These are phyloP conservation scores for Ptychadena robeensis DNA, from an alignment of 2,797 vertebrate genomes.

Conservation along the genomic window DNA sequence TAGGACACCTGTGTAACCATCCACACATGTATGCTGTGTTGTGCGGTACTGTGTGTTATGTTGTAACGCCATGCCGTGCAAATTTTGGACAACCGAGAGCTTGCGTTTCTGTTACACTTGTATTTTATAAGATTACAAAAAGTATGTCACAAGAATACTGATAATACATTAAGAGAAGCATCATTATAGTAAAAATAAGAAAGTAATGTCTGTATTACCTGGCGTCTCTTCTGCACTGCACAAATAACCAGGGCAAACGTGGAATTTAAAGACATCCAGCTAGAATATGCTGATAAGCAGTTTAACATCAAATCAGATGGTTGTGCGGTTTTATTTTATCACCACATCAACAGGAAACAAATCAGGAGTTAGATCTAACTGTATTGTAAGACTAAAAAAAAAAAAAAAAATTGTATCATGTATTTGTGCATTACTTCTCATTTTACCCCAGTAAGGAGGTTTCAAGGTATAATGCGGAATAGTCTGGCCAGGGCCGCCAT, in stretches of 20 bases:
- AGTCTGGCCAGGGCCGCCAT: too few relatives aligned
- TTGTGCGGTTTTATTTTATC: background rate
- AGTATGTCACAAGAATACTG: too few relatives aligned
- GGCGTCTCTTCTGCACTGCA: background rate
- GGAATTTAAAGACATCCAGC: background rate
- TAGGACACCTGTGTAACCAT: too few relatives aligned
- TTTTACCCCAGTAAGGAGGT: too few relatives aligned
- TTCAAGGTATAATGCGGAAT: too few relatives aligned
- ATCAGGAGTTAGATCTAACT: background rate
- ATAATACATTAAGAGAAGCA: background rate
- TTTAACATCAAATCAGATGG: constrained; percentile 6
- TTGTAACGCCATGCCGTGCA: too few relatives aligned
- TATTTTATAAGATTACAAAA: too few relatives aligned
- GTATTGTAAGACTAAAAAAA: background rate
- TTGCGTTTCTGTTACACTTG: too few relatives aligned
- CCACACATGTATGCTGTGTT: too few relatives aligned
- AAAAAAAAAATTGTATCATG: background rate
- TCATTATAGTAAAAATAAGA: background rate
- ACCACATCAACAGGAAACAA: background rate
- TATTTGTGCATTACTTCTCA: background rate
- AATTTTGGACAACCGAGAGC: too few relatives aligned
- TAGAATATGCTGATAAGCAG: constrained; percentile 5
- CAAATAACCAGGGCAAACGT: background rate
- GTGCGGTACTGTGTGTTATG: too few relatives aligned
- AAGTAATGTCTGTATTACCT: background rate